Evolutionary conservation across 2,797 vertebrate species (phyloP).

Genomic region (Mormyrops boulengeri): DNA sequence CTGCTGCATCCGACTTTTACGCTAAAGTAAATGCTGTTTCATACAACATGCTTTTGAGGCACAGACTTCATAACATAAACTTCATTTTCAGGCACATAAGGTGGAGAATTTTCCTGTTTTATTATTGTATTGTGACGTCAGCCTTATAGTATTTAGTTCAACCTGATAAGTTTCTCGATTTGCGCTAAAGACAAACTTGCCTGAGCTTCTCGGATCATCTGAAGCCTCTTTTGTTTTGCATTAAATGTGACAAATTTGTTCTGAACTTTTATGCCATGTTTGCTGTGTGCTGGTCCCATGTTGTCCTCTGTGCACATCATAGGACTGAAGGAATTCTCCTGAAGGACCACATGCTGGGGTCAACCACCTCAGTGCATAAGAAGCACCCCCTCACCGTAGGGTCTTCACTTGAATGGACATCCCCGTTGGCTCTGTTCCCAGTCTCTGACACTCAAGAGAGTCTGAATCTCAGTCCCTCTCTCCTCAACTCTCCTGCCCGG

Average conservation of each 20-base stretch:
- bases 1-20: background rate
- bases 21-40: background rate
- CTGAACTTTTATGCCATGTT: background rate
- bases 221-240: background rate
- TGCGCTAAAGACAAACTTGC: background rate
- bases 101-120: background rate
- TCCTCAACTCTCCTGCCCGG: conserved; percentile 41
- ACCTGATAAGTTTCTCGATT: background rate
- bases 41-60: background rate
- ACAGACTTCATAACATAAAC: background rate
- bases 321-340: conserved; percentile 33
- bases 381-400: conserved; percentile 8
- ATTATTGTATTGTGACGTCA: background rate
- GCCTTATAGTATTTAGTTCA: background rate
- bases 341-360: conserved; percentile 34
- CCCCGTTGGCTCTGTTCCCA: conserved; percentile 19
- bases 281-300: background rate
- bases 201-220: background rate
- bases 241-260: background rate
- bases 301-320: background rate
- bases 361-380: conserved; percentile 22
- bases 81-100: background rate
- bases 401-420: conserved; percentile 17
- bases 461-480: conserved; percentile 40
- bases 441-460: conserved; percentile 16